Evolutionary conservation across 2,888 invertebrate species (phyloP).

Genomic region (Drosophila cracens): DNA sequence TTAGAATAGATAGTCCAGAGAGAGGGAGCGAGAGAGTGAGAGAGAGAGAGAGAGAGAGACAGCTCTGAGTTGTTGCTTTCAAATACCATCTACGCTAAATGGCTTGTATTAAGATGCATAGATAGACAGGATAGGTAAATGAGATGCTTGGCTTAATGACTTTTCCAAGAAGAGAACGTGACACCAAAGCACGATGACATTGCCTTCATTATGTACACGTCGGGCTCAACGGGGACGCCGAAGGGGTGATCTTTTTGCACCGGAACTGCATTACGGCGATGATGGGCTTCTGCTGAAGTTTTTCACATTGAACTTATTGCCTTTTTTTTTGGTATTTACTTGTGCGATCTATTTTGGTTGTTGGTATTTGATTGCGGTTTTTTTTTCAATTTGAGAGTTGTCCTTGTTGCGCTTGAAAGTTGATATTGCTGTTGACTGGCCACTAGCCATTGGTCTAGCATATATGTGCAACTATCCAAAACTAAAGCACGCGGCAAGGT

Average conservation of each 20-base stretch:
- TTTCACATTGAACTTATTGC: neutral
- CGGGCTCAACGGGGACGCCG: too few species aligned
- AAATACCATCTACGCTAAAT: neutral
- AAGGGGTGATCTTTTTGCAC: too few species aligned
- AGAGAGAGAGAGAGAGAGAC: too few species aligned
- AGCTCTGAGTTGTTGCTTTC: neutral
- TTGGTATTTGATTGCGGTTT: neutral
- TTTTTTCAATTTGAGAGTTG: neutral
- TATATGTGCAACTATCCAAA: neutral
- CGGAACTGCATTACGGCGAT: too few species aligned
- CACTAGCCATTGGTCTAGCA: neutral
- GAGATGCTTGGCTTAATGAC: neutral
- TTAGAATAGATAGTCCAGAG: too few species aligned
- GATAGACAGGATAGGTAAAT: neutral
- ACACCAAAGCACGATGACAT: slow-evolving; percentile 91
- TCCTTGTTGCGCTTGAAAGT: neutral
- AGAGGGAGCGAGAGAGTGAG: too few species aligned
- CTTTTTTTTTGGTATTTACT: neutral
- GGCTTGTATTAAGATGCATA: neutral
- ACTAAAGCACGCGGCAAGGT: neutral
- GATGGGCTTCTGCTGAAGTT: neutral
- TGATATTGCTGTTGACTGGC: neutral
- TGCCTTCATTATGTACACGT: slow-evolving; percentile 80
- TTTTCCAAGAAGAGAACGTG: slow-evolving; percentile 85
- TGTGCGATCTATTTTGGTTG: neutral